These are phyloP conservation scores for Lophotis ruficrista DNA, from an alignment of 2,113 vertebrate genomes.

Conservation along the genomic window DNA sequence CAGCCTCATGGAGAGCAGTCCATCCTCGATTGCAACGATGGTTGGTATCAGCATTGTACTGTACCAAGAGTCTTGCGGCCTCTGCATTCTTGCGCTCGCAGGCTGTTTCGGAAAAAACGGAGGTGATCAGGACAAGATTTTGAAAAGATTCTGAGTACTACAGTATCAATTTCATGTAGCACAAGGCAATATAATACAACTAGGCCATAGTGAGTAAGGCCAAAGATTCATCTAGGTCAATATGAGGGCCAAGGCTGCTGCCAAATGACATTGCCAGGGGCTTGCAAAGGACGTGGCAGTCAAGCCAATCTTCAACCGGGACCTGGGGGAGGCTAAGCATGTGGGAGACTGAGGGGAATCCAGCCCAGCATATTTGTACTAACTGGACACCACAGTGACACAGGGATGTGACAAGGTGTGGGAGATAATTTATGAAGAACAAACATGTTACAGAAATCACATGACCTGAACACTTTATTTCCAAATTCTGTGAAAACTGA, in stretches of 20 bases:
- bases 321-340: not conserved
- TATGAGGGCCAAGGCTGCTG: not conserved
- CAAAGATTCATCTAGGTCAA: not conserved
- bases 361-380: not conserved
- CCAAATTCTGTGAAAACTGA: not conserved
- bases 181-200: not conserved
- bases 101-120: conserved; percentile 72
- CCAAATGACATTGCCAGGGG: not conserved
- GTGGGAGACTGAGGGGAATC: not conserved
- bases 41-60: conserved; percentile 78
- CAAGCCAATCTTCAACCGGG: not conserved
- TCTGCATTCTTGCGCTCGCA: conserved; percentile 84
- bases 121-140: not conserved
- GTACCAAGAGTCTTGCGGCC: conserved; percentile 79
- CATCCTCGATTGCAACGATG: conserved; percentile 85
- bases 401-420: not conserved
- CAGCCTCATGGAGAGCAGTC: conserved; percentile 91
- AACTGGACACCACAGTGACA: not conserved
- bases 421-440: not conserved
- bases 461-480: not conserved
- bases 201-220: not conserved
- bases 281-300: not conserved
- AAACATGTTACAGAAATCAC: not conserved
- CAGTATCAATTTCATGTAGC: not conserved
- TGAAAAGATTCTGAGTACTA: not conserved